phyloP scores from a whole-genome alignment of 2,797 vertebrate genomes.

The Halcyon badia region DNA sequence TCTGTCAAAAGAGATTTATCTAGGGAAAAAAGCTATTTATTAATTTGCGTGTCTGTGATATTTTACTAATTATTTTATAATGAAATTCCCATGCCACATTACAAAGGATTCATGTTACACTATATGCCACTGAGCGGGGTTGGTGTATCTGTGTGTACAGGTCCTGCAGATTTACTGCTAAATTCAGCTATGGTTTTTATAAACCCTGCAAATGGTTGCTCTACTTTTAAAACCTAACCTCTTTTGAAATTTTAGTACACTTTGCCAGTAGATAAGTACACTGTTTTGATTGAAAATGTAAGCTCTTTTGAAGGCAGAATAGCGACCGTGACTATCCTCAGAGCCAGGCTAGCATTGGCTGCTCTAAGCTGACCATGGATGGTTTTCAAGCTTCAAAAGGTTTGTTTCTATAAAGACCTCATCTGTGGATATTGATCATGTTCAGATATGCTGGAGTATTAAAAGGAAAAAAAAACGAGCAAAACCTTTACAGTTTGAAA shows the following conservation, averaged over 20 bases:
- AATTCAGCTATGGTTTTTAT: not conserved
- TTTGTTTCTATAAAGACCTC: constrained; percentile 23
- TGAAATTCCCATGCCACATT: not conserved
- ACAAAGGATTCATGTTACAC: not conserved
- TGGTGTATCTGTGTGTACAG: not conserved
- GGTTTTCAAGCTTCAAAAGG: constrained; percentile 46
- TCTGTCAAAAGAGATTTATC: not conserved
- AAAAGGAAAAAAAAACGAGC: not conserved
- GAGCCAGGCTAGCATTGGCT: not conserved
- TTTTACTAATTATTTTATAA: not conserved
- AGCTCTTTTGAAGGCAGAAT: not conserved
- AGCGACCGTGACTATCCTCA: not conserved
- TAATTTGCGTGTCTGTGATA: not conserved
- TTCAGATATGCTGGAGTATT: constrained; percentile 37
- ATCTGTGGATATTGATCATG: constrained; percentile 20
- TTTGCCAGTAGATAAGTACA: not conserved
- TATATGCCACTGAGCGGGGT: fast-evolving
- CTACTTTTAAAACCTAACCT: not conserved
- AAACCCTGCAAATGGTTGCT: not conserved
- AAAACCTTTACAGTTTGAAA: not conserved
- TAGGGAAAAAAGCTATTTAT: not conserved
- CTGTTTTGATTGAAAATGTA: not conserved
- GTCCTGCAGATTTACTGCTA: not conserved
- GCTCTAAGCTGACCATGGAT: not conserved
- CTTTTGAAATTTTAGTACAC: not conserved